Base-by-base conservation (phyloP, 2,888 invertebrate genomes). In the Eilema sororculum region DNA sequence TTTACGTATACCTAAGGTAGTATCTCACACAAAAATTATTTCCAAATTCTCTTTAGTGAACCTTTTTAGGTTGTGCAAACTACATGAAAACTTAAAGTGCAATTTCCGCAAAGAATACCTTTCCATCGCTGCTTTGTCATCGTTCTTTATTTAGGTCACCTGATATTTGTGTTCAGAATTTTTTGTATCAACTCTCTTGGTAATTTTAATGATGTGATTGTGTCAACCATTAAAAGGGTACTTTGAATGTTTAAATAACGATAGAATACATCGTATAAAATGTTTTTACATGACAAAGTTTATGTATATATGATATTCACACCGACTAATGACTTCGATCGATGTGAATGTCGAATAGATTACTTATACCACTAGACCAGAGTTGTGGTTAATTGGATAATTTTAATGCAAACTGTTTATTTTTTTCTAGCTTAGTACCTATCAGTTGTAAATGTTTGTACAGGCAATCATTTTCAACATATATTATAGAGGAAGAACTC, bases 91-190 rank as follows among this genome's bases (percentile, higher is more conserved):
- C 25, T 58, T 13, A 58, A 28, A 28, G 16, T 33, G 65, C 33
- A 30, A 16, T 57, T 57, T 33, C 13, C 16, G 24, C 22, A 33
- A 33, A 57, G 33, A 57, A 65, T 65, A 56, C 30, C 28, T 22
- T n/a, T 16, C n/a, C 25, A 16, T 56, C 16, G 13, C 13, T n/a
- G 12, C 30, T 65, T 65, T 65, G 65, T 56, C 65, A 30, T 30
- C 30, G 30, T 65, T 65, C 30, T 56, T 46, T n/a, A 63, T 64
- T 64, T 20, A 52, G 65, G 30, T 65, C 56, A 65, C 16, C 56
- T 33, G 30, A 22, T 66, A 59, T 28, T 41, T 16, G 25, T 10
- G 6, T 16, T 37, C 33, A 37, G 33, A 41, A 37, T 33, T 37
- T 37, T 25, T 33, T 33, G 25, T 57, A 33, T 33, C 56, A 16